Evolutionary conservation across 2,888 invertebrate species (phyloP).

Genomic region (Cylindroiulus punctatus): DNA sequence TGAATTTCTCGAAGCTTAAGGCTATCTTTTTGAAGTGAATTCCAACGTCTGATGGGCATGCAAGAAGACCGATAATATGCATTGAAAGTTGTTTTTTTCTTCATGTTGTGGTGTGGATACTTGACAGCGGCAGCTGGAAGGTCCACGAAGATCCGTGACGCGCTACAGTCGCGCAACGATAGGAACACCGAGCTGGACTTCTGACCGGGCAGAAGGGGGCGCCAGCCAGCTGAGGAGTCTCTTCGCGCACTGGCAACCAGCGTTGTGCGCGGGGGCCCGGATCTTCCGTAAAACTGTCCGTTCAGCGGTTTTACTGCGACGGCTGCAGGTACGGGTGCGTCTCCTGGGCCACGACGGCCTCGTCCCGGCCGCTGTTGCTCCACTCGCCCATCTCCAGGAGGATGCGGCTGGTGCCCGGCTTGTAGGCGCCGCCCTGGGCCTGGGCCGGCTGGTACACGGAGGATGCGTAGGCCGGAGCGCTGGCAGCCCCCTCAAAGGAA

Average conservation of each 20-base stretch:
- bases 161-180: no score
- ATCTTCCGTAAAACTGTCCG: neutral
- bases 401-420: constrained; percentile 52
- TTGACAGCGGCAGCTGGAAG: no score
- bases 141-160: no score
- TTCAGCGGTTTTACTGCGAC: neutral
- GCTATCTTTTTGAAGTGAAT: no score
- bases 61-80: no score
- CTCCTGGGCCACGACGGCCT: neutral
- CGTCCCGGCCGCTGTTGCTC: neutral
- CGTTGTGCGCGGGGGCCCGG: neutral
- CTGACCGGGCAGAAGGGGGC: neutral
- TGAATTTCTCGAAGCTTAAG: no score
- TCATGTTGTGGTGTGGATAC: no score
- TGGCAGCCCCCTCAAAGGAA: neutral
- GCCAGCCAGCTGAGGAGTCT: neutral
- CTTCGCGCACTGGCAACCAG: neutral
- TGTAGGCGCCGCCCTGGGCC: constrained; percentile 50
- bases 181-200: constrained; percentile 23
- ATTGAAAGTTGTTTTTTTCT: no score
- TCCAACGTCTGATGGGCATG: no score
- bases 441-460: neutral
- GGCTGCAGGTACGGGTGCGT: neutral
- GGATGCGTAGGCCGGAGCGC: neutral
- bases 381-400: constrained; percentile 53